phyloP scores from a whole-genome alignment of 2,888 invertebrate genomes.

The Calliopum simillimum region DNA sequence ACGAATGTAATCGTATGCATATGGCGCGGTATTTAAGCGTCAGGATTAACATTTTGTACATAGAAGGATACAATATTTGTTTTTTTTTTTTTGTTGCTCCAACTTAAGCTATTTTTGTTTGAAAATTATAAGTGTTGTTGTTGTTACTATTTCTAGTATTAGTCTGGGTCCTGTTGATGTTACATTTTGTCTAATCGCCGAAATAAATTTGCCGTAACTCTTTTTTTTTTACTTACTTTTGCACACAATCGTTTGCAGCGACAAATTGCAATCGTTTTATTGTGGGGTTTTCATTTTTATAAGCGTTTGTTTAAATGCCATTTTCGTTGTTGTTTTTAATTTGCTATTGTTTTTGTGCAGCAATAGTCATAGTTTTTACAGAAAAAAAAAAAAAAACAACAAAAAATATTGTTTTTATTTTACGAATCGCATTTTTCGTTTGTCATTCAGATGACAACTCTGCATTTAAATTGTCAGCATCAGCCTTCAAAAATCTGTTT shows the following conservation, averaged over 20 bases:
- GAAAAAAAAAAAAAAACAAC: too few species aligned
- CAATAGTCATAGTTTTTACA: too few species aligned
- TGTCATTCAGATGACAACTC: background rate
- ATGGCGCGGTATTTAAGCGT: too few species aligned
- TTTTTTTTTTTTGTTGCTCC: background rate
- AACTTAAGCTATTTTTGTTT: too few species aligned
- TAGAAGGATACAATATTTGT: background rate
- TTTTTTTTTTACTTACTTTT: too few species aligned
- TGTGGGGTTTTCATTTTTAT: conserved; percentile 35
- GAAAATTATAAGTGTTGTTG: background rate
- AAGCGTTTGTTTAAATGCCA: conserved; percentile 13
- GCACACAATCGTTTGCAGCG: too few species aligned
- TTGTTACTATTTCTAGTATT: background rate
- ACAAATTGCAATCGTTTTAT: conserved; percentile 36
- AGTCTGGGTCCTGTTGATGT: background rate
- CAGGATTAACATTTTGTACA: conserved; percentile 11
- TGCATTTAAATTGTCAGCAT: background rate
- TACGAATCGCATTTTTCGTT: conserved; percentile 5
- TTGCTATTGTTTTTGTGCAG: background rate
- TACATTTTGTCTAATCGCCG: conserved; percentile 17
- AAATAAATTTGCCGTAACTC: background rate
- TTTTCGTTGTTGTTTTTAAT: background rate
- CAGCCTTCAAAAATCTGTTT: too few species aligned
- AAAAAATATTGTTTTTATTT: background rate
- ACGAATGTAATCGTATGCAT: background rate